These are phyloP conservation scores for Cygnus buccinator DNA, from an alignment of 2,113 vertebrate genomes.

Conservation along the genomic window DNA sequence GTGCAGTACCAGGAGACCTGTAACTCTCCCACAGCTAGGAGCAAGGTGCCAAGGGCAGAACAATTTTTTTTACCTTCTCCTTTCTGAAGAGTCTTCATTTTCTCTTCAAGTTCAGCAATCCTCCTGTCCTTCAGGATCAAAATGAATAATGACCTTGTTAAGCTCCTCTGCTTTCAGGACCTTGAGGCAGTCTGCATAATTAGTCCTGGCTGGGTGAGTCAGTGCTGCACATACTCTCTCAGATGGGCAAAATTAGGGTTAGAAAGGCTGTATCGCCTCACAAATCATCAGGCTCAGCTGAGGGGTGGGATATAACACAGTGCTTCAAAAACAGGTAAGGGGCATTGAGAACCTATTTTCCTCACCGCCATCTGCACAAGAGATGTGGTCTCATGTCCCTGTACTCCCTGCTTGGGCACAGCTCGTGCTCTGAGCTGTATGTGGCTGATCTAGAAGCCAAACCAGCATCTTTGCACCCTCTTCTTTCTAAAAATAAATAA, in stretches of 20 bases:
- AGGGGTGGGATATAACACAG: background rate
- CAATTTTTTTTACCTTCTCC: constrained; percentile 67
- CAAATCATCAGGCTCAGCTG: background rate
- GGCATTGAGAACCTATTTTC: background rate
- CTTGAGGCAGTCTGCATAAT: background rate
- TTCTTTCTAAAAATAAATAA: no score
- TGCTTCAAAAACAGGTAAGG: background rate
- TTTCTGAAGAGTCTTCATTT: constrained; percentile 72
- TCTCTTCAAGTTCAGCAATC: constrained; percentile 81
- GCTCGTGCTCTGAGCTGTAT: background rate
- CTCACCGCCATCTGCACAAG: background rate
- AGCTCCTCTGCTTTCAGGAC: background rate
- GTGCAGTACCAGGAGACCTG: background rate
- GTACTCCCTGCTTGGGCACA: background rate
- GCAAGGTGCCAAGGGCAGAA: background rate
- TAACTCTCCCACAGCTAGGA: background rate
- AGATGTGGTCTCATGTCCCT: background rate
- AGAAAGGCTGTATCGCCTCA: background rate
- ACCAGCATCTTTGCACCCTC: background rate
- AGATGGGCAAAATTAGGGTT: background rate
- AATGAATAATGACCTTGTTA: background rate
- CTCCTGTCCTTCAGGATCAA: constrained; percentile 77
- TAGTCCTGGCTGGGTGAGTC: background rate
- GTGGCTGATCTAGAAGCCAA: background rate
- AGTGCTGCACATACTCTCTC: background rate